Evolutionary conservation across 2,888 invertebrate genomes (phyloP).

Genomic region (Eupithecia subfuscata): DNA sequence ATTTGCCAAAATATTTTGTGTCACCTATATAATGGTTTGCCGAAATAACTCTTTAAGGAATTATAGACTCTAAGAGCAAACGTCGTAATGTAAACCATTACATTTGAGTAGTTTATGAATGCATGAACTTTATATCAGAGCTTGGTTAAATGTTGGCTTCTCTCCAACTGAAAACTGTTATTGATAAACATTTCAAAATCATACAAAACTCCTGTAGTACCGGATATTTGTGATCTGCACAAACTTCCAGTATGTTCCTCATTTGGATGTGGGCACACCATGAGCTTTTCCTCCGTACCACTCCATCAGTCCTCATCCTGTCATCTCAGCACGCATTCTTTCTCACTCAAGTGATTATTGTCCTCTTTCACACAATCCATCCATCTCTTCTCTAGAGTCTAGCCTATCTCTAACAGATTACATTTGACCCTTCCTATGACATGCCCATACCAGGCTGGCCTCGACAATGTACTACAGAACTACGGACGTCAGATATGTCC

Average conservation of each 20-base stretch:
- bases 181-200: conserved; percentile 1
- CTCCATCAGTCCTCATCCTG: neutral
- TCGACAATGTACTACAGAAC: neutral
- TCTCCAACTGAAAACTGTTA: neutral
- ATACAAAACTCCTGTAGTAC: neutral
- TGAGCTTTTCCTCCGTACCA: too few relatives aligned
- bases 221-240: neutral
- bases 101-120: neutral
- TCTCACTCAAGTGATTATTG: neutral
- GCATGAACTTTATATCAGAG: neutral
- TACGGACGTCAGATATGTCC: neutral
- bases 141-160: neutral
- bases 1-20: too few relatives aligned
- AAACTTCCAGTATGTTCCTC: too few relatives aligned
- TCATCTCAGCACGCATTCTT: neutral
- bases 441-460: neutral
- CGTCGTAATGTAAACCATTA: neutral
- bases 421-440: neutral
- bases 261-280: too few relatives aligned
- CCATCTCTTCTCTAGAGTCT: too few relatives aligned
- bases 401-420: neutral
- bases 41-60: neutral
- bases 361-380: neutral
- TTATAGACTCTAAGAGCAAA: too few relatives aligned
- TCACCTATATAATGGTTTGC: neutral